phyloP scores from a whole-genome alignment of 2,797 vertebrate species.

The Argya squamiceps region DNA sequence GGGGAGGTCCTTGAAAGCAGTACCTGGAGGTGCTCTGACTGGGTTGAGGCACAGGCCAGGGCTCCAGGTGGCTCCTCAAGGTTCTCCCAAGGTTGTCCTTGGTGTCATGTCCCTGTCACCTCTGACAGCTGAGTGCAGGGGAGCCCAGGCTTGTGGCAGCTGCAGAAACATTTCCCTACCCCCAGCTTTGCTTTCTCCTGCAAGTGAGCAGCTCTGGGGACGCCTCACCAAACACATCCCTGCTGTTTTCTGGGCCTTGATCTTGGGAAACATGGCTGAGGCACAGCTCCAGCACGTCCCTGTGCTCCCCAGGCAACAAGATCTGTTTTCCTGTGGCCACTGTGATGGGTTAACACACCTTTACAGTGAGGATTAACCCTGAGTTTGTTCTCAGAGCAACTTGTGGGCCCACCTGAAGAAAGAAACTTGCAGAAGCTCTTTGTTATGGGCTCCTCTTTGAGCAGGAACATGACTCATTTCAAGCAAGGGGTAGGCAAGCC shows the following conservation, averaged over 20 bases:
- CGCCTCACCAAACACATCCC: neutral
- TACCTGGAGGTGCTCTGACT: neutral
- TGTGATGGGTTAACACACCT: fast-evolving
- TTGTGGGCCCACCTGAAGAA: neutral
- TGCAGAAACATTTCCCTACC: neutral
- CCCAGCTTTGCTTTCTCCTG: neutral
- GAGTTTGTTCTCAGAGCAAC: neutral
- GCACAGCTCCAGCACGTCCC: neutral
- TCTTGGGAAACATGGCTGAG: fast-evolving
- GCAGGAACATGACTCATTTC: neutral
- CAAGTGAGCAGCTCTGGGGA: neutral
- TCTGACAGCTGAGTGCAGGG: neutral
- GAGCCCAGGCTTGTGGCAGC: neutral
- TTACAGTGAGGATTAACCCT: neutral
- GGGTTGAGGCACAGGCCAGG: neutral
- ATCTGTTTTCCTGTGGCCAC: neutral
- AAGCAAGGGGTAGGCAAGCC: neutral
- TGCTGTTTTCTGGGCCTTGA: fast-evolving
- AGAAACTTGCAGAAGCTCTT: neutral
- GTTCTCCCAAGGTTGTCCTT: neutral
- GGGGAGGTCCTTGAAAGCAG: neutral
- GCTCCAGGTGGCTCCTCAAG: neutral
- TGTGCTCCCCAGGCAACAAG: neutral
- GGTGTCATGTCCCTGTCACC: neutral
- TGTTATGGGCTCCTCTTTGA: neutral